A percentile compares a stretch with the other conserved stretches of the same genome.
Evolutionary conservation across 2,888 invertebrate genomes (phyloP).

Genomic region (Andrena fulva): DNA sequence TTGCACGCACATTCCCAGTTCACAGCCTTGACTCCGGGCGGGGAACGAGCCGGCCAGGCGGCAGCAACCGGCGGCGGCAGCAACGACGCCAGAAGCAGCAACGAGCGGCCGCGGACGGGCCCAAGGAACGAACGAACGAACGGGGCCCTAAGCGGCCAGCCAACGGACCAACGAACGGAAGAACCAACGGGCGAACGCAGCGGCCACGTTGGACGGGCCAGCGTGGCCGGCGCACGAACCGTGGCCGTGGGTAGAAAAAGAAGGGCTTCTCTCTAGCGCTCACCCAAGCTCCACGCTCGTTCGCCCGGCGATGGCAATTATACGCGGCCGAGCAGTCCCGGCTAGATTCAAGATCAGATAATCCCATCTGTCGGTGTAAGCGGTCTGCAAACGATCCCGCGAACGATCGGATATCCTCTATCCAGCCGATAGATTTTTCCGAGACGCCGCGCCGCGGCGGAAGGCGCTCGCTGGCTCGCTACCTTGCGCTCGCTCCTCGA

Average conservation of each 20-base stretch:
- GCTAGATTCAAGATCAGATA: conserved; percentile 83
- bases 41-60: conserved; percentile 61
- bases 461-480: conserved; percentile 41
- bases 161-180: conserved; percentile 6
- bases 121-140: conserved; percentile 9
- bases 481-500: not conserved
- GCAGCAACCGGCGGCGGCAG: conserved; percentile 52
- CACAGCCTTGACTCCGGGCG: conserved; percentile 81
- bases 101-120: conserved; percentile 8
- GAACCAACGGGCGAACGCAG: conserved; percentile 44
- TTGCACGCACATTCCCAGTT: conserved; percentile 83
- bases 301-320: conserved; percentile 80
- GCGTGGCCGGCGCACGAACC: conserved; percentile 47
- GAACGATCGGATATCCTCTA: conserved; percentile 76
- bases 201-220: conserved; percentile 48
- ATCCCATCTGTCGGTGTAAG: conserved; percentile 82
- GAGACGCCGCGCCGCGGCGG: conserved; percentile 32
- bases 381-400: conserved; percentile 81
- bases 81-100: conserved; percentile 45
- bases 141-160: conserved; percentile 10
- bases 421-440: conserved; percentile 68
- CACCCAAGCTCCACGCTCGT: conserved; percentile 61
- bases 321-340: conserved; percentile 81
- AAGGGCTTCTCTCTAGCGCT: conserved; percentile 54
- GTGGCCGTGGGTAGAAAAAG: conserved; percentile 60